Base-by-base conservation (phyloP, 2,797 vertebrate species). In the Xiphophorus birchmanni region DNA sequence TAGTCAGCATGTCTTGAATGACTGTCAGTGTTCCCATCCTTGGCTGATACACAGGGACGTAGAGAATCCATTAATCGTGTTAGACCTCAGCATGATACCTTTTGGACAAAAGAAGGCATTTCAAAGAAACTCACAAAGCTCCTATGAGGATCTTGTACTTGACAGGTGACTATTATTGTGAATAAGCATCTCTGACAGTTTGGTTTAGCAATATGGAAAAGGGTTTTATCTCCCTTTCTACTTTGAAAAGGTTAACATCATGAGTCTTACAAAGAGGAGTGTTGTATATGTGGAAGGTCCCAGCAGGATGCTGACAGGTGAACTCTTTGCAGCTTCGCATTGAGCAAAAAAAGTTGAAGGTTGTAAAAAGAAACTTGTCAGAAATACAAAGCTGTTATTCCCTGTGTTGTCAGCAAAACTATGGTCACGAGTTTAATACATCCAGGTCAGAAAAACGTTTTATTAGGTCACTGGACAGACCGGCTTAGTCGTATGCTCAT, bases 1-100 rank as follows among this genome's bases (percentile, higher is more conserved):
- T 63, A 35, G 58, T 63, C n/a, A 63, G 58, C 58, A 63, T 63
- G 58, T 32, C 29, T 63, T 60, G n/a, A 60, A 60, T 60, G 54
- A 12, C 13, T 15, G n/a, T 29, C 56, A 60, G 56, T 29, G n/a
- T 60, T 60, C n/a, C 11, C 26, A 29, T 58, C n/a, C 11, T 60
- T 35, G 58, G 58, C 29, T 18, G 29, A 56, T 56, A 11, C 54
- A n/a, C 26, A 11, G 54, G 5, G 15, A 17, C 29, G 35, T 63
- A 63, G 29, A 63, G 29, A 35, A 63, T 32, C 15, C 58, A 63
- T 63, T 17, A 35, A 63, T 35, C 15, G 58, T 60, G 15, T 35
- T 35, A 35, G 15, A 63, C 58, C 29, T 35, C 29, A 63, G 5
- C 12, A 1, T 63, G 58, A 63, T 3, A 6, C 13, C 58, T 15